phyloP scores from a whole-genome alignment of 2,888 invertebrate species.

The Heliconius ismenius region DNA sequence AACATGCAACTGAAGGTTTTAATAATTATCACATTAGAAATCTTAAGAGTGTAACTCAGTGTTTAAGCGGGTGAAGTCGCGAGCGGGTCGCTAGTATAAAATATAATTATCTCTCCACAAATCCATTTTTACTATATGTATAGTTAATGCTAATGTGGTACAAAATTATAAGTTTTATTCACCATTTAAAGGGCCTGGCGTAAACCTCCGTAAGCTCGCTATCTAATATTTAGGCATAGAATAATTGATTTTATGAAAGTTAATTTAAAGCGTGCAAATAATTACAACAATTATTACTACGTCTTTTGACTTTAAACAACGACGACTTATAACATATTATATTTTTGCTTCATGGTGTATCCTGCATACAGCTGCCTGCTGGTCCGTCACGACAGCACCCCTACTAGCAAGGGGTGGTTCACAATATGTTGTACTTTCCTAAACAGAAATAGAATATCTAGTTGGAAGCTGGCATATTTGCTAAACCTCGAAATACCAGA shows the following conservation, averaged over 20 bases:
- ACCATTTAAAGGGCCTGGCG: neutral
- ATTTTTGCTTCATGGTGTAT: neutral
- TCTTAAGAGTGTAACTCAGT: too few species aligned
- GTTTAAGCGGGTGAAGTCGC: too few species aligned
- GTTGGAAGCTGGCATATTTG: neutral
- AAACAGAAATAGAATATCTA: neutral
- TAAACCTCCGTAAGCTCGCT: neutral
- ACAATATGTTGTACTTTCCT: neutral
- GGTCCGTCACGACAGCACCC: too few species aligned
- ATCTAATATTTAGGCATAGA: neutral
- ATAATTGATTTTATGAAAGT: slow-evolving; percentile 1
- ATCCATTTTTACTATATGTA: too few species aligned
- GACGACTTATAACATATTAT: neutral
- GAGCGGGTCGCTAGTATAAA: too few species aligned
- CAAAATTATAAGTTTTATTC: neutral
- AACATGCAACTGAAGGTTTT: too few species aligned
- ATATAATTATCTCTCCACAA: too few species aligned
- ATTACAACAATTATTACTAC: neutral
- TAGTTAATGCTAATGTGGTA: neutral
- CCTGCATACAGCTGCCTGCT: too few species aligned
- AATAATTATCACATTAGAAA: too few species aligned
- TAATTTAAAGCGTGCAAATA: neutral
- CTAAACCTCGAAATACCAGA: slow-evolving; percentile 14
- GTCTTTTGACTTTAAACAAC: too few species aligned
- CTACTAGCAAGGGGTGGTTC: neutral